Base-by-base conservation (phyloP, 1,140 invertebrate genomes). In the Leptinotarsa texana region DNA sequence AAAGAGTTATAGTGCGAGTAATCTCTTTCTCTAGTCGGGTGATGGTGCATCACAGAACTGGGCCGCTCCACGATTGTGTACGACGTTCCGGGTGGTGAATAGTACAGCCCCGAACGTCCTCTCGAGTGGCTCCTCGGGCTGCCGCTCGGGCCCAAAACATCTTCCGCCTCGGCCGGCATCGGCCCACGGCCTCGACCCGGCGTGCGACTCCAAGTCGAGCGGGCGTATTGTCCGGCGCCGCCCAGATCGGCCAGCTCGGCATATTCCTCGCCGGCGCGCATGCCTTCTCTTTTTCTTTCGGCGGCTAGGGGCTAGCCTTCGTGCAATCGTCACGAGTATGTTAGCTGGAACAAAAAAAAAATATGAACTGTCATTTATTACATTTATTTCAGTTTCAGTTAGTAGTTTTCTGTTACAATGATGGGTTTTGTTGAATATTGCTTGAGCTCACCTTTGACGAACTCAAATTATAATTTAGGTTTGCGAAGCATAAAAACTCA, bases 61-160 rank as follows among this genome's bases (percentile, higher is more conserved):
- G 93, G 93, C 68, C 93, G 88, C 86, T 94, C 93, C 79, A 94
- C 91, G 84, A 95, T 94, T 79, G 93, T 95, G 86, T 95, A 95
- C 63, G 92, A 94, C 74, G 93, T 94, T 65, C 93, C 90, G 13
- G 91, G 91, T 73, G 90, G 90, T 49, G 90, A 91, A 80, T 92
- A 91, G 82, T 92, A 92, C 3, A 90, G 86, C 13, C 90, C 90
- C n/a, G 89, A 88, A 6, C 89, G 82, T 84, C 78, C 84, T 81
- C 78, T 83, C 76, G 63, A 84, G 81, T 77, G 82, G 74, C 27
- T 85, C 82, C 83, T 83, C 73, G 81, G 82, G 73, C 82, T 83
- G 33, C 79, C 80, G 67, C 80, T 81, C 80, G 81, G 79, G 74
- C 84, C 85, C 75, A 85, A 80, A 42, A 85, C 85, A 71, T 87